Evolutionary conservation across 2,888 invertebrate genomes (phyloP).

Genomic region (Parasteatoda lunata): DNA sequence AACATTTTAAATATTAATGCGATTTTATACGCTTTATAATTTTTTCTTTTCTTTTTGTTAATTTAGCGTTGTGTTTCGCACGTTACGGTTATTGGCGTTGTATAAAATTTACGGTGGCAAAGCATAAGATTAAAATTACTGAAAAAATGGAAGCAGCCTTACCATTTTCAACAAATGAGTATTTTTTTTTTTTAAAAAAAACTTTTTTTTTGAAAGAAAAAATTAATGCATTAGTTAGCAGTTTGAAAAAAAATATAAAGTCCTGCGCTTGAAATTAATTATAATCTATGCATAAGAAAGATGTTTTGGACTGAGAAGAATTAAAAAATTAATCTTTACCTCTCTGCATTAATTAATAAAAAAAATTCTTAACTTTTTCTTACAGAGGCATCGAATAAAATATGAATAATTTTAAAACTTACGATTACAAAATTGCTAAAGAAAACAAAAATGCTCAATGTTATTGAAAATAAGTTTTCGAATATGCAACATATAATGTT

Average conservation of each 20-base stretch:
- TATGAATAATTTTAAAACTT: too few relatives aligned
- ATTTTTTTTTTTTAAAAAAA: conserved; percentile 13
- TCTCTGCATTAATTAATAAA: too few relatives aligned
- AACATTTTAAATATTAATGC: conserved; percentile 65
- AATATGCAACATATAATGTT: too few relatives aligned
- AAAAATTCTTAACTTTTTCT: too few relatives aligned
- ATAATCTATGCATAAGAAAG: conserved; percentile 3
- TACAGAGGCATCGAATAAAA: too few relatives aligned
- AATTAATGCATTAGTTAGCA: conserved; percentile 51
- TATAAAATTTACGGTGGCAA: conserved; percentile 36
- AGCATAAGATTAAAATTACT: conserved; percentile 54
- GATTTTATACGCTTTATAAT: conserved; percentile 39
- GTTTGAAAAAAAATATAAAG: background rate
- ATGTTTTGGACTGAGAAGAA: background rate
- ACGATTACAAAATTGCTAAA: too few relatives aligned
- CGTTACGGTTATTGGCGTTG: conserved; percentile 44
- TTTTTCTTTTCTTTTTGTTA: conserved; percentile 27
- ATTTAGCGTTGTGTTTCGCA: conserved; percentile 30
- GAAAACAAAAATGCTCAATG: too few relatives aligned
- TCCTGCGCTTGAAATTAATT: conserved; percentile 5
- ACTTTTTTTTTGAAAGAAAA: background rate
- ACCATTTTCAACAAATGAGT: conserved; percentile 46
- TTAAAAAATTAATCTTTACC: too few relatives aligned
- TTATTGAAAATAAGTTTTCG: too few relatives aligned
- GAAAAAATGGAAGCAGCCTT: conserved; percentile 46